Conservation (phyloP, 2,797 vertebrate genomes). For the Onychomys leucogaster region DNA sequence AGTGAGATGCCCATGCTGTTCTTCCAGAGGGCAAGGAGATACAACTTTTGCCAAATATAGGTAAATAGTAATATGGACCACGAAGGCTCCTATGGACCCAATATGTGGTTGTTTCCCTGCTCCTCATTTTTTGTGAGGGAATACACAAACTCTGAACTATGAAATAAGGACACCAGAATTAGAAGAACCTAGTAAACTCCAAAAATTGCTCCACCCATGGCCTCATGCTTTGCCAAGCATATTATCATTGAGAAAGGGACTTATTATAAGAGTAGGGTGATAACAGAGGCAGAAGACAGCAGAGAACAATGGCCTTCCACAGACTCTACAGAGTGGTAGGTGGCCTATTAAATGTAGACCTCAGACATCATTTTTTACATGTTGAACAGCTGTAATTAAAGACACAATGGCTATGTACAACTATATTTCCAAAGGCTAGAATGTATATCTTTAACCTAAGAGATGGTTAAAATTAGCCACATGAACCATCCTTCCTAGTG, state of each 20-base stretch:
- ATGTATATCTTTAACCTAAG: neutral
- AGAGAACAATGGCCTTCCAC: neutral
- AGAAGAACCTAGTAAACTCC: neutral
- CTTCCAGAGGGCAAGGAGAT: neutral
- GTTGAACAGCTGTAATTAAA: neutral
- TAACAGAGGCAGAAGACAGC: neutral
- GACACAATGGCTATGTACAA: neutral
- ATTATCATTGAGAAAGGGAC: neutral
- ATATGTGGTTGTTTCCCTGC: neutral
- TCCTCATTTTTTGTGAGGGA: neutral
- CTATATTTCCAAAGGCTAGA: neutral
- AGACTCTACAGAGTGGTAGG: neutral
- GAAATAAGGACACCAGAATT: neutral
- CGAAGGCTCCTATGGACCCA: neutral
- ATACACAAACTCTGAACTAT: neutral
- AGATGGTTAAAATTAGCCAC: neutral
- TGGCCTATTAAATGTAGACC: neutral
- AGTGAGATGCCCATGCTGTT: neutral
- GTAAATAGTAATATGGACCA: neutral
- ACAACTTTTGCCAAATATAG: neutral
- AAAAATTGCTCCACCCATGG: neutral
- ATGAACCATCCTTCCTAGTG: neutral
- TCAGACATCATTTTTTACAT: neutral
- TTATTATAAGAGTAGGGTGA: neutral
- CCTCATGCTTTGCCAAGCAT: neutral